Percentiles rank a stretch among this genome's conserved stretches.
These are phyloP conservation scores for Linnaemya vulpina DNA, from an alignment of 2,888 invertebrate genomes.

Conservation along the genomic window DNA sequence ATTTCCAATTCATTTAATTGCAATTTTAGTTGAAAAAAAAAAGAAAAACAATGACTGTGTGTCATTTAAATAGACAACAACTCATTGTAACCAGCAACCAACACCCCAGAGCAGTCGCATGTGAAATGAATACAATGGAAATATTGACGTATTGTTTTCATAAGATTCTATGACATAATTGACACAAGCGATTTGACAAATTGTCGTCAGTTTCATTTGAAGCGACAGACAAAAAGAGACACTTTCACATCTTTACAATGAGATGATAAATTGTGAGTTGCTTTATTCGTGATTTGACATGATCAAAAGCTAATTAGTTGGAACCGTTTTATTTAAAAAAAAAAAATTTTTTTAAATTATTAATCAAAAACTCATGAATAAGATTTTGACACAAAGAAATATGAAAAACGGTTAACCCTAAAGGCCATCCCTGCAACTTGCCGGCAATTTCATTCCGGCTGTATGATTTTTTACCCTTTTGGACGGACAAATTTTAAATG, in stretches of 20 bases:
- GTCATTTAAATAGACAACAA: constrained; percentile 55
- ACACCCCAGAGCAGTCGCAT: constrained; percentile 21
- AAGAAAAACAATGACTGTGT: constrained; percentile 60
- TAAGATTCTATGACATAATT: constrained; percentile 60
- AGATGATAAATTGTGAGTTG: constrained; percentile 44
- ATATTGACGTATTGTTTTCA: constrained; percentile 47
- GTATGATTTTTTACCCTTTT: no score
- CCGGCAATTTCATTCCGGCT: no score
- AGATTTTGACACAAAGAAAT: no score
- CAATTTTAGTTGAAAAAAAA: no score
- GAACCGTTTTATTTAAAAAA: no score
- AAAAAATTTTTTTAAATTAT: no score
- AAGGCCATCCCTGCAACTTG: no score
- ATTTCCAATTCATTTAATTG: constrained; percentile 20
- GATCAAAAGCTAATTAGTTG: background rate
- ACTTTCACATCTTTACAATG: constrained; percentile 13
- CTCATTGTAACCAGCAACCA: constrained; percentile 56
- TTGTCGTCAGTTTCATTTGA: constrained; percentile 47
- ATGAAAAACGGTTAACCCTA: no score
- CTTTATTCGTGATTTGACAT: background rate
- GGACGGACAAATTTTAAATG: no score
- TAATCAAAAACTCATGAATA: no score
- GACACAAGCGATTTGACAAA: constrained; percentile 54
- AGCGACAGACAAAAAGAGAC: constrained; percentile 21
- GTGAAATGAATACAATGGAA: constrained; percentile 17